These are phyloP conservation scores for Rachycentron canadum DNA, from an alignment of 2,797 vertebrate species.

Conservation along the genomic window DNA sequence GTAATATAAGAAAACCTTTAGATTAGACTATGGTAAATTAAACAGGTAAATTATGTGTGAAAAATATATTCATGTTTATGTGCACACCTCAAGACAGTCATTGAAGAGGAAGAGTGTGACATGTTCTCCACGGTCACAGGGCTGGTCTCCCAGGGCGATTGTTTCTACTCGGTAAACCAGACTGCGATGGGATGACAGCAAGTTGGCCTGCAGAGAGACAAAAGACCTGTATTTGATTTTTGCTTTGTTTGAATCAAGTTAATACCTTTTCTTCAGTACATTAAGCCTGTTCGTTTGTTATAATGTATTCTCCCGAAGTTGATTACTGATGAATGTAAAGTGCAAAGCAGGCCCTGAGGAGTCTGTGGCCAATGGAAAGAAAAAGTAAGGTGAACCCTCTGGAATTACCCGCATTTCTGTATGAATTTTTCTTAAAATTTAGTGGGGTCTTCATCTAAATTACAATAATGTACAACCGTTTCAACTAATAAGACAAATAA, in stretches of 20 bases:
- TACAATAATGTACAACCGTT: no score
- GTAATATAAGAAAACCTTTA: background rate
- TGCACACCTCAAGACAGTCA: conserved; percentile 94
- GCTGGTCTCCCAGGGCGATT: conserved; percentile 92
- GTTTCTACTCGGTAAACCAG: conserved; percentile 95
- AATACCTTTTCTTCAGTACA: background rate
- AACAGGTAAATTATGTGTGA: background rate
- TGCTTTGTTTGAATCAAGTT: no score
- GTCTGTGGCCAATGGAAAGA: no score
- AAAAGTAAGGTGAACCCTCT: no score
- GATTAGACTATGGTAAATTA: background rate
- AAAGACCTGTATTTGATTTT: background rate
- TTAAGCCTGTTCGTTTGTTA: background rate
- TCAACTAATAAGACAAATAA: no score
- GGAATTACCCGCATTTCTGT: no score
- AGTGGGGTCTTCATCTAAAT: no score
- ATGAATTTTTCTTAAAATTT: no score
- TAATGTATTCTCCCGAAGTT: background rate
- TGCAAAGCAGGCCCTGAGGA: no score
- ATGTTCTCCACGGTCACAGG: conserved; percentile 96
- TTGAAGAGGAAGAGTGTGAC: conserved; percentile 98
- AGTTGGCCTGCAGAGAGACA: conserved; percentile 89
- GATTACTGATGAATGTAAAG: background rate
- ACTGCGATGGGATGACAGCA: conserved; percentile 96
- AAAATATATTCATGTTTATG: background rate